A percentile compares a stretch with the other conserved stretches of the same genome.
Conservation (phyloP, 2,888 invertebrate genomes). For the Erebia aethiops region DNA sequence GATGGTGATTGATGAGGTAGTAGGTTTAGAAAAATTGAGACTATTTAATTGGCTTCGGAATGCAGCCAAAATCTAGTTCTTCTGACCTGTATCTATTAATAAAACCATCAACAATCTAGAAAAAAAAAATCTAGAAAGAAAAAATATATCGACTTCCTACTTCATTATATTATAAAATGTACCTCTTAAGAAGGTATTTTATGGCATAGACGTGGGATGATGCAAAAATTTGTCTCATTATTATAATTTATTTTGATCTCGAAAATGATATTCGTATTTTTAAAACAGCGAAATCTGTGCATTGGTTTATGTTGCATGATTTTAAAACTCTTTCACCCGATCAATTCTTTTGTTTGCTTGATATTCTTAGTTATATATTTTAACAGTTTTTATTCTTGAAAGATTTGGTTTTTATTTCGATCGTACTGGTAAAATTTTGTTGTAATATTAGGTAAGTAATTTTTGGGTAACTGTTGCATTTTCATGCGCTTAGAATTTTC, state of each 20-base stretch:
- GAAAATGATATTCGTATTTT: not conserved
- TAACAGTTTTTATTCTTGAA: no score
- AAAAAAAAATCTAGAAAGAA: not conserved
- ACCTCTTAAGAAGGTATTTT: not conserved
- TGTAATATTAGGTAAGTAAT: no score
- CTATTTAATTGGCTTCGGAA: not conserved
- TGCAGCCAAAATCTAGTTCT: not conserved
- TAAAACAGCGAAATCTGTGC: no score
- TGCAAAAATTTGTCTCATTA: not conserved
- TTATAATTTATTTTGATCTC: not conserved
- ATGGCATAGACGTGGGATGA: not conserved
- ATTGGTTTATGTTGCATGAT: no score
- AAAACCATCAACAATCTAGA: slow-evolving; percentile 10
- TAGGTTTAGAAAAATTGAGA: not conserved
- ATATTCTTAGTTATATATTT: no score
- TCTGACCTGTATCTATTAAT: not conserved
- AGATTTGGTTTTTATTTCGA: no score
- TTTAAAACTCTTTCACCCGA: no score
- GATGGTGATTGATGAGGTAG: not conserved
- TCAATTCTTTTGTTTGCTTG: no score
- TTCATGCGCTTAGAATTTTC: no score
- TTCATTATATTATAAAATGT: not conserved
- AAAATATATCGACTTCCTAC: not conserved
- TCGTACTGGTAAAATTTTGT: no score
- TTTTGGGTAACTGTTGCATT: no score